Evolutionary conservation across 2,888 invertebrate species (phyloP).

Genomic region (Villa cingulata): DNA sequence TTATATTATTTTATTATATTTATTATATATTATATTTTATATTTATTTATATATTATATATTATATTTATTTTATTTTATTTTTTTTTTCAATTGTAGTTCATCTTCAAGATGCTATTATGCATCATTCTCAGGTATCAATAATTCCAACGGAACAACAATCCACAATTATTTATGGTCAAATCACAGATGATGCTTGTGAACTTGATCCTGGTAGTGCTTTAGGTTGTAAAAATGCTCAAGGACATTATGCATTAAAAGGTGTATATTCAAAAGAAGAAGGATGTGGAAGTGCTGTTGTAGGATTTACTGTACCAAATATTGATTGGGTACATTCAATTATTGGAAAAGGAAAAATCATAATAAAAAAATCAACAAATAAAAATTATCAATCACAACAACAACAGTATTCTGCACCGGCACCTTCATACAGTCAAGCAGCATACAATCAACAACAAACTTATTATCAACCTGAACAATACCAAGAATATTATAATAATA

Average conservation of each 20-base stretch:
- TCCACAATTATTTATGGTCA: conserved; percentile 58
- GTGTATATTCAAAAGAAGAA: conserved; percentile 65
- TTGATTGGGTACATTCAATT: conserved; percentile 39
- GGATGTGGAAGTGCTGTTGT: conserved; percentile 47
- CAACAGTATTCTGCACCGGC: neutral
- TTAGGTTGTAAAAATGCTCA: conserved; percentile 61
- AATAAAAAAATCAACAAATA: neutral
- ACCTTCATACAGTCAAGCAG: neutral
- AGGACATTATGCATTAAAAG: conserved; percentile 54
- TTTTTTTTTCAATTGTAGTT: conserved; percentile 39
- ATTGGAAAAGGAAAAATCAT: conserved; percentile 1
- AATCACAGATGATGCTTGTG: conserved; percentile 59
- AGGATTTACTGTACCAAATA: conserved; percentile 46
- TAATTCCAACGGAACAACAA: conserved; percentile 37
- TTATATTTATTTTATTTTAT: conserved; percentile 3
- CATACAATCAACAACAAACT: neutral
- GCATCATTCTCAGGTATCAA: conserved; percentile 56
- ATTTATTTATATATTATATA: neutral
- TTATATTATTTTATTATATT: neutral
- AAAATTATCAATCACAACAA: neutral
- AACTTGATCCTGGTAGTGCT: conserved; percentile 67
- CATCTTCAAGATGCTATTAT: conserved; percentile 60
- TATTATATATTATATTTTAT: neutral
- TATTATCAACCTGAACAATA: neutral
- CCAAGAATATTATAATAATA: neutral